A percentile compares a stretch with the other conserved stretches of the same genome.
Conservation (phyloP, 2,113 vertebrate genomes). For the Plecturocebus donacophilus region DNA sequence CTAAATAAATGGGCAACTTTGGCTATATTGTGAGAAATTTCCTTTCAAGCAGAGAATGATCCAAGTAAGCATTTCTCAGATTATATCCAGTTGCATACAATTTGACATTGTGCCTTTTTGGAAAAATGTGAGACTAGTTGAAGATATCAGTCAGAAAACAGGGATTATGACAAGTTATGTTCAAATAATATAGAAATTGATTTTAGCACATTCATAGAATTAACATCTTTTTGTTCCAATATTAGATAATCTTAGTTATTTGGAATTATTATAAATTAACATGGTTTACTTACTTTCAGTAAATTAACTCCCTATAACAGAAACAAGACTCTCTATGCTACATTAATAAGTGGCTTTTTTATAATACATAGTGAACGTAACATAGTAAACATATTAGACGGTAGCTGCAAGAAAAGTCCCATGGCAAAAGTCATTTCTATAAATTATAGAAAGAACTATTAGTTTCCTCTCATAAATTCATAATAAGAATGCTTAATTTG, state of each 20-base stretch:
- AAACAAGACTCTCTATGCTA: background rate
- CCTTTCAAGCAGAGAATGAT: constrained; percentile 41
- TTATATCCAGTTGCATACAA: background rate
- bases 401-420: background rate
- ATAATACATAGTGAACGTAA: background rate
- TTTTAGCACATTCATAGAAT: background rate
- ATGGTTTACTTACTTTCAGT: background rate
- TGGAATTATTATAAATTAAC: background rate
- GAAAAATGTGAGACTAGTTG: background rate
- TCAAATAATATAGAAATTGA: background rate
- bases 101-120: background rate
- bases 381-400: background rate
- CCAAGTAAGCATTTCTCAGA: background rate
- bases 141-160: background rate
- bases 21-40: background rate
- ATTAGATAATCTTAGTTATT: background rate
- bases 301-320: background rate
- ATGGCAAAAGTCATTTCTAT: background rate
- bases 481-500: background rate
- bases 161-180: background rate
- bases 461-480: background rate
- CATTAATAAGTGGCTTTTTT: background rate
- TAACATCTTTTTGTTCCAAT: background rate
- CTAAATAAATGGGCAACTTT: background rate
- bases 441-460: background rate